A percentile compares a stretch with the other conserved stretches of the same genome.
phyloP scores from a whole-genome alignment of 2,113 vertebrate species.

The Craseonycteris thonglongyai region DNA sequence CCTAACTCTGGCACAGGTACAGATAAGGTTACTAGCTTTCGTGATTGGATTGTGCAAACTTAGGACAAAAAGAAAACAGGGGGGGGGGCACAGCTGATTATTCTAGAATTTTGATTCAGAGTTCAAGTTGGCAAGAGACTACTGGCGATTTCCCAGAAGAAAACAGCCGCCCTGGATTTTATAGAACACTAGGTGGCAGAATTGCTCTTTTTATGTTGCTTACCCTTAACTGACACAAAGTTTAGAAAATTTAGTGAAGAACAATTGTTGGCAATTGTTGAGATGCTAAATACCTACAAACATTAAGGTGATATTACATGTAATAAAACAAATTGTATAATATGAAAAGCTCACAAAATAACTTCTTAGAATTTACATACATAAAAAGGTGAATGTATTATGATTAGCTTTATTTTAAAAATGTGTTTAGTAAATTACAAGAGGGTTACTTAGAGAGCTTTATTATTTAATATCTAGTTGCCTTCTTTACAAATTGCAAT shows the following conservation, averaged over 20 bases:
- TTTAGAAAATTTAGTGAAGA: neutral
- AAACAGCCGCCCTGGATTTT: neutral
- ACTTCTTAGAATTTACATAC: neutral
- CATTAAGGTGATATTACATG: neutral
- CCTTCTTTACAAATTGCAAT: neutral
- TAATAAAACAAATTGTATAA: neutral
- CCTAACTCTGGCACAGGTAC: neutral
- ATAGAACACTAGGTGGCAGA: conserved; percentile 46
- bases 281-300: neutral
- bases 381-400: neutral
- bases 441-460: neutral
- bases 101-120: conserved; percentile 38
- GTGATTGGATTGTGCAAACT: neutral
- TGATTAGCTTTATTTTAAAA: neutral
- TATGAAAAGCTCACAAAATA: neutral
- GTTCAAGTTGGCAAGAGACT: neutral
- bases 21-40: conserved; percentile 10
- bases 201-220: neutral
- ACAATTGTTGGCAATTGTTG: neutral
- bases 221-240: neutral
- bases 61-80: neutral
- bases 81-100: neutral
- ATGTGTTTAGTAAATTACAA: neutral
- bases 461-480: neutral
- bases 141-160: neutral